phyloP scores from a whole-genome alignment of 2,113 vertebrate species.

The Ibidorhyncha struthersii region DNA sequence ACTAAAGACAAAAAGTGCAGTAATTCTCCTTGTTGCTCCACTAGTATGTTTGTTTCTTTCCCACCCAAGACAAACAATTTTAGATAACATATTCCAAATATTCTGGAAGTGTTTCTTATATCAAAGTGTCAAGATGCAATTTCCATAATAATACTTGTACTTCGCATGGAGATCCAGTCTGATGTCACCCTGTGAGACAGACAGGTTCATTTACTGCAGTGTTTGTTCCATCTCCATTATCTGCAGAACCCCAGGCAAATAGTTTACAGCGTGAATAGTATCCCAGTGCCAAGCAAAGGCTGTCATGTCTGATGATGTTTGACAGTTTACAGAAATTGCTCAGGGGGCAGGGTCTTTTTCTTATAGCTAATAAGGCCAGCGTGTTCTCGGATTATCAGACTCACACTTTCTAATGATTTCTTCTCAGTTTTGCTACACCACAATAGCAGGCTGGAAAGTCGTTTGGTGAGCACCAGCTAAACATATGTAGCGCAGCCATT shows the following conservation, averaged over 20 bases:
- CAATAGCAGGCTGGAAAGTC: not conserved
- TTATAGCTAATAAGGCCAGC: conserved; percentile 24
- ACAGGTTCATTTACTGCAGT: conserved; percentile 53
- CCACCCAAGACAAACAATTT: not conserved
- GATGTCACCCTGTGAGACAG: conserved; percentile 34
- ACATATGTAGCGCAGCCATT: not conserved
- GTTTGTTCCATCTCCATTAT: conserved; percentile 56
- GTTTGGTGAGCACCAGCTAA: conserved; percentile 23
- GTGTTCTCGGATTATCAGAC: conserved; percentile 51
- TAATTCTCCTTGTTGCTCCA: not conserved
- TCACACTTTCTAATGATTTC: conserved; percentile 40
- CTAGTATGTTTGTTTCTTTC: not conserved
- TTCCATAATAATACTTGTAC: conserved; percentile 32
- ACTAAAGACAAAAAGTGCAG: not conserved
- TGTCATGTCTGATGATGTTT: conserved; percentile 57
- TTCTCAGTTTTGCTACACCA: conserved; percentile 21
- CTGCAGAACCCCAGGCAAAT: conserved; percentile 50
- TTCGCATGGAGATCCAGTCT: conserved; percentile 5
- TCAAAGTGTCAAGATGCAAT: not conserved
- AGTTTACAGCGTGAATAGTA: conserved; percentile 10
- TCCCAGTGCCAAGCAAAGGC: conserved; percentile 21
- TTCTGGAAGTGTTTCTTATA: not conserved
- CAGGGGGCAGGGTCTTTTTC: not conserved
- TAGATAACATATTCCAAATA: not conserved
- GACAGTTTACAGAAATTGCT: conserved; percentile 64